These are phyloP conservation scores for Forbesichthys agassizii DNA, from an alignment of 2,113 vertebrate species.

Conservation along the genomic window DNA sequence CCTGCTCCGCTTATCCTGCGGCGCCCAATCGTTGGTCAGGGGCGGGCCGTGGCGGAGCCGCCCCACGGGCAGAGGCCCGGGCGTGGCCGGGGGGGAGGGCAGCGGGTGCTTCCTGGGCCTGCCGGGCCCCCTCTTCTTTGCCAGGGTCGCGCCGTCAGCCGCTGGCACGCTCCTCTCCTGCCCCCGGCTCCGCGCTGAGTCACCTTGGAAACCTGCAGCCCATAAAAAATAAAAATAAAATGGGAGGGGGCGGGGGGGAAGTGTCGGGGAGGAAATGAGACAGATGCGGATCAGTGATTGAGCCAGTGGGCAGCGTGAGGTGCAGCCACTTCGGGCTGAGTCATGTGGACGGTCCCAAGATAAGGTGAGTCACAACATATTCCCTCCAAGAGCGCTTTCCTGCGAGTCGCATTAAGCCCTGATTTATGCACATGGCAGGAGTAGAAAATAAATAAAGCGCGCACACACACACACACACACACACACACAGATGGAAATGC, in stretches of 20 bases:
- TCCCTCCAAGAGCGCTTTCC: conserved; percentile 69
- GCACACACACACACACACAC: background rate
- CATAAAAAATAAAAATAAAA: conserved; percentile 22
- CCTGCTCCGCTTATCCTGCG: conserved; percentile 82
- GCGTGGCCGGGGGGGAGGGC: conserved; percentile 26
- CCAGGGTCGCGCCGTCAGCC: conserved; percentile 68
- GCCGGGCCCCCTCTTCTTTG: conserved; percentile 89
- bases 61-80: conserved; percentile 16
- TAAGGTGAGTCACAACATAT: conserved; percentile 72
- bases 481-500: background rate
- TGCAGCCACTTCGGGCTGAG: conserved; percentile 66
- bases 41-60: conserved; percentile 35
- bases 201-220: conserved; percentile 70
- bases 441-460: background rate
- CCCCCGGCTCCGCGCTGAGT: conserved; percentile 52
- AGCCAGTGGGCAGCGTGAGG: conserved; percentile 68
- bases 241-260: conserved; percentile 10
- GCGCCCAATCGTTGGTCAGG: conserved; percentile 76
- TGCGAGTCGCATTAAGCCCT: conserved; percentile 67
- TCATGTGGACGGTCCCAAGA: conserved; percentile 67
- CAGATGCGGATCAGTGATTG: conserved; percentile 72
- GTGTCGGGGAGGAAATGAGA: conserved; percentile 58
- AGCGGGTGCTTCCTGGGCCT: conserved; percentile 88
- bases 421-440: conserved; percentile 46
- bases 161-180: conserved; percentile 54